Evolutionary conservation across 2,888 invertebrate genomes (phyloP).

Genomic region (Smittia sp.): DNA sequence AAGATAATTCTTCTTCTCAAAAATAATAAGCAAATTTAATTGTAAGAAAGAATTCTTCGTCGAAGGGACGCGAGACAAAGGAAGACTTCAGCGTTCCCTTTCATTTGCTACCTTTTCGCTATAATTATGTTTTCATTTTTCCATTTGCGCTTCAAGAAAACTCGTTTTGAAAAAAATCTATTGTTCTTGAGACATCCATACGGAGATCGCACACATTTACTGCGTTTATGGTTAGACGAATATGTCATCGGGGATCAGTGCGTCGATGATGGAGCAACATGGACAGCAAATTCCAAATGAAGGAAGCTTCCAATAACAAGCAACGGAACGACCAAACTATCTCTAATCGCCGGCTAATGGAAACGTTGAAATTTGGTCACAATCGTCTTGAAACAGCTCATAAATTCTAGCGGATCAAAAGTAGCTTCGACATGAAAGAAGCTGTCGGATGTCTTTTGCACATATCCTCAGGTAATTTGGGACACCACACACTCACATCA

Average conservation of each 20-base stretch:
- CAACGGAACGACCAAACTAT: no score
- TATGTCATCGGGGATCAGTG: no score
- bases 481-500: background rate
- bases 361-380: no score
- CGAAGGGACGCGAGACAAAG: conserved; percentile 4
- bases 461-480: conserved; percentile 21
- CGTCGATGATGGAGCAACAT: no score
- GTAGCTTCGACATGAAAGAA: background rate
- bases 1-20: background rate
- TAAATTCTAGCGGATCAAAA: background rate
- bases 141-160: background rate
- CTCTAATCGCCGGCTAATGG: no score
- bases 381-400: background rate
- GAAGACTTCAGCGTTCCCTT: background rate
- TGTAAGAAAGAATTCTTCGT: background rate
- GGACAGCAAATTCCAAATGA: no score
- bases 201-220: background rate
- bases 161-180: background rate
- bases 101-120: conserved; percentile 3
- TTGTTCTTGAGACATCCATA: background rate
- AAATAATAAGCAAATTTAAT: conserved; percentile 21
- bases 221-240: background rate
- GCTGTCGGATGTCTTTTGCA: conserved; percentile 23
- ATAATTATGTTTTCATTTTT: background rate
- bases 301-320: no score